These are phyloP conservation scores for Nesoenas mayeri DNA, from an alignment of 2,113 vertebrate species.

Conservation along the genomic window DNA sequence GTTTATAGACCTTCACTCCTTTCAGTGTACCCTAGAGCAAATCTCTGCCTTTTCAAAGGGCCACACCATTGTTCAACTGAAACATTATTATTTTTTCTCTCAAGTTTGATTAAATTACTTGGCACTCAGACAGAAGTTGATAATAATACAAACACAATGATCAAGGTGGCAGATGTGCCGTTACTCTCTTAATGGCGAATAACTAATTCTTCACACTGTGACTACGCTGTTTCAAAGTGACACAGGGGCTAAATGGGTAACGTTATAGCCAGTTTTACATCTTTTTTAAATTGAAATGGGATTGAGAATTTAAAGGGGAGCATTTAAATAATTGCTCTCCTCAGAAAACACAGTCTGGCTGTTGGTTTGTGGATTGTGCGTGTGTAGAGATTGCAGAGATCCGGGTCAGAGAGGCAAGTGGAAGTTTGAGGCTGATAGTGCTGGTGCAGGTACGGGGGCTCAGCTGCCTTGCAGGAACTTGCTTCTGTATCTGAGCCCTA, in stretches of 20 bases:
- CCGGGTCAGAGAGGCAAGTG: background rate
- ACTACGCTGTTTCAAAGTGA: background rate
- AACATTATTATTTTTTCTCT: slow-evolving; percentile 55
- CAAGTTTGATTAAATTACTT: slow-evolving; percentile 59
- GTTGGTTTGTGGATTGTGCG: background rate
- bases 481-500: background rate
- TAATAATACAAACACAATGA: slow-evolving; percentile 31
- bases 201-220: background rate
- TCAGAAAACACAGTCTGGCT: background rate
- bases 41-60: slow-evolving; percentile 55
- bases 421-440: background rate
- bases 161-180: slow-evolving; percentile 62
- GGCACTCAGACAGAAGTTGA: slow-evolving; percentile 41
- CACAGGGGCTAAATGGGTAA: background rate
- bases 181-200: slow-evolving; percentile 29
- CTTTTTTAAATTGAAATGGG: background rate
- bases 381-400: background rate
- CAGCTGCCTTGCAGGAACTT: slow-evolving; percentile 43
- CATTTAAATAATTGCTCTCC: background rate
- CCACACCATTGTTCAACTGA: slow-evolving; percentile 45
- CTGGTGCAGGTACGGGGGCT: background rate
- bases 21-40: slow-evolving; percentile 55
- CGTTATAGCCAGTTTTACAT: background rate
- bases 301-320: slow-evolving; percentile 1
- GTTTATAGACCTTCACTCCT: slow-evolving; percentile 50